Conservation (phyloP, 2,888 invertebrate species). For the Malacosoma neustria region DNA sequence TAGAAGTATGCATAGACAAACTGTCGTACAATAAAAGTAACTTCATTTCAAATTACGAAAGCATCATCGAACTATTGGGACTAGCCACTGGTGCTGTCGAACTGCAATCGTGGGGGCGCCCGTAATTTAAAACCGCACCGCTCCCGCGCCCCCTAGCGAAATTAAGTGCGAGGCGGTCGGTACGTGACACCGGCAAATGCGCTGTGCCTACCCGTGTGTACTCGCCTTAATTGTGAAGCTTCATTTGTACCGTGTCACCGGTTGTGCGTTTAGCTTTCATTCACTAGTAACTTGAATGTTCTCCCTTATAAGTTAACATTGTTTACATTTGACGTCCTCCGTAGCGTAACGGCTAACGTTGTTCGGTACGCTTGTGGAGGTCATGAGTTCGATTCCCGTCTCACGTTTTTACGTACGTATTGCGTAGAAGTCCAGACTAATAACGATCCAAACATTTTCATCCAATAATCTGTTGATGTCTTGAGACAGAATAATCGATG, state of each 20-base stretch:
- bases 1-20: not conserved
- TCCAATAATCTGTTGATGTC: too few relatives aligned
- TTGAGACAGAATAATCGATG: too few relatives aligned
- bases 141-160: constrained; percentile 43
- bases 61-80: constrained; percentile 20
- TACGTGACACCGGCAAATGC: constrained; percentile 70
- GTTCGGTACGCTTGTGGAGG: too few relatives aligned
- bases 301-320: too few relatives aligned
- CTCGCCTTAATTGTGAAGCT: constrained; percentile 62
- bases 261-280: constrained; percentile 9
- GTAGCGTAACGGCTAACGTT: too few relatives aligned
- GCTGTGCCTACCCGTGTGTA: constrained; percentile 53
- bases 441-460: too few relatives aligned
- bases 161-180: constrained; percentile 66
- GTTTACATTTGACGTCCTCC: too few relatives aligned
- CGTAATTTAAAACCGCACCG: constrained; percentile 68
- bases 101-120: constrained; percentile 42
- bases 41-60: constrained; percentile 9
- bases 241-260: constrained; percentile 47
- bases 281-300: too few relatives aligned
- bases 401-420: too few relatives aligned
- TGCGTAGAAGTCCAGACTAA: too few relatives aligned
- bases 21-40: not conserved
- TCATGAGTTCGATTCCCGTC: too few relatives aligned
- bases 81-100: constrained; percentile 21